Conservation (phyloP, 2,113 vertebrate species). For the Perognathus longimembris region DNA sequence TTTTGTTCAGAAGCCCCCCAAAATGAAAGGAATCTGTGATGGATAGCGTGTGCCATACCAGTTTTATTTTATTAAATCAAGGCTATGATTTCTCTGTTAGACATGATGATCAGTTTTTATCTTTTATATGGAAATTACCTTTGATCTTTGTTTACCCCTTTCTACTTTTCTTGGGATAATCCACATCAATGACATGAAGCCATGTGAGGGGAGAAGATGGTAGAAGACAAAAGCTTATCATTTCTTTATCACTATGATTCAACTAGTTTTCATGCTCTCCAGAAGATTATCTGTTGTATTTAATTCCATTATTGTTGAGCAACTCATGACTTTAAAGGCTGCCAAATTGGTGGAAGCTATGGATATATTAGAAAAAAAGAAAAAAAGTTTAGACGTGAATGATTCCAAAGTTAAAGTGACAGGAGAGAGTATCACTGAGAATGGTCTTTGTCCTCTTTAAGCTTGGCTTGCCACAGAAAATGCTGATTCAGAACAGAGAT, state of each 20-base stretch:
- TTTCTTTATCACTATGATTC: too few species aligned
- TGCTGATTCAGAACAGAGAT: conserved; percentile 43
- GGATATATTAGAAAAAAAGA: not conserved
- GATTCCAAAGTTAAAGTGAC: not conserved
- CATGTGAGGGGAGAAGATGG: not conserved
- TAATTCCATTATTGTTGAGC: not conserved
- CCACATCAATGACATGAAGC: not conserved
- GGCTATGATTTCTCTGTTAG: not conserved
- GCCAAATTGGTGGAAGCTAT: not conserved
- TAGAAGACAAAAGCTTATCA: not conserved
- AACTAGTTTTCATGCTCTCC: not conserved
- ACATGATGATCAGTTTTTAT: not conserved
- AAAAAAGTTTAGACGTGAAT: not conserved
- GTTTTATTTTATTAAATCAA: not conserved
- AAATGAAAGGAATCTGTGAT: not conserved
- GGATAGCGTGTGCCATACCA: not conserved
- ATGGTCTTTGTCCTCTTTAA: not conserved
- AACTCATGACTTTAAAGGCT: not conserved
- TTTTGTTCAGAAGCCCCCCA: not conserved
- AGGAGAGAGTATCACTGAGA: too few species aligned
- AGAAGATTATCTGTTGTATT: not conserved
- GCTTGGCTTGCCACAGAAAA: not conserved
- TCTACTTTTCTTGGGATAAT: not conserved
- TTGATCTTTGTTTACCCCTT: not conserved
- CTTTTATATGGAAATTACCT: not conserved